Evolutionary conservation across 2,113 vertebrate species (phyloP), one percentile per base, ranked within the genome.

Genomic region (Sapajus apella): DNA sequence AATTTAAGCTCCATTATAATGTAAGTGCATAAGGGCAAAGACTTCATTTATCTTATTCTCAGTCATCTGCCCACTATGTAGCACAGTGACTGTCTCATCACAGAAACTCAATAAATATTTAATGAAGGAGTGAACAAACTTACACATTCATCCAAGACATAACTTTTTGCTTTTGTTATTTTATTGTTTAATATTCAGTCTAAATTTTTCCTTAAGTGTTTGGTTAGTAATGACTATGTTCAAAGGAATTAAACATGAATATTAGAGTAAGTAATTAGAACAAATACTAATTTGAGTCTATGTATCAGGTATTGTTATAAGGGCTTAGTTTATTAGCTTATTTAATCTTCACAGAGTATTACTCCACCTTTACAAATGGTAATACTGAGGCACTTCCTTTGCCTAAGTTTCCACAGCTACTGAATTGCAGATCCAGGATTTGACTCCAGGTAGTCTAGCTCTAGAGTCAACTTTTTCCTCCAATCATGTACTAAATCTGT

Each of bases 1-100:
- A 55, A 91, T 83, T 43, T 94, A 96, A 95, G n/a, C 55, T 89
- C 68, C 47, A 37, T 94, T 94, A 56, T 45, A 64, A 23, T 64
- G 7, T 91, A 90, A 88, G 27, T 91, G 21, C n/a, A 1, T 61
- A 64, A 88, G 52, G 40, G 18, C 25, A 66, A 70, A 93, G n/a
- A 14, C 8, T 72, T 82, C 87, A 79, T 96, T 96, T 94, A 37
- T 77, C 72, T 92, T 88, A 4, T 58, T 91, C 81, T 92, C 23
- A 0, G 40, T 40, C 30, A 43, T 50, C 11, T 77, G 50, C 50
- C 58, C 40, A 40, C 2, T 35, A 73, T 89, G 86, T 94, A 82
- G 3, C 40, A 45, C 32, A 43, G 30, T 35, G 14, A 45, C n/a
- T 77, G 3, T 37, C 18, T 96, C 52, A 9, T 96, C 52, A 80